Evolutionary conservation across 1,140 invertebrate species (phyloP).

Genomic region (Drosophila aff.): DNA sequence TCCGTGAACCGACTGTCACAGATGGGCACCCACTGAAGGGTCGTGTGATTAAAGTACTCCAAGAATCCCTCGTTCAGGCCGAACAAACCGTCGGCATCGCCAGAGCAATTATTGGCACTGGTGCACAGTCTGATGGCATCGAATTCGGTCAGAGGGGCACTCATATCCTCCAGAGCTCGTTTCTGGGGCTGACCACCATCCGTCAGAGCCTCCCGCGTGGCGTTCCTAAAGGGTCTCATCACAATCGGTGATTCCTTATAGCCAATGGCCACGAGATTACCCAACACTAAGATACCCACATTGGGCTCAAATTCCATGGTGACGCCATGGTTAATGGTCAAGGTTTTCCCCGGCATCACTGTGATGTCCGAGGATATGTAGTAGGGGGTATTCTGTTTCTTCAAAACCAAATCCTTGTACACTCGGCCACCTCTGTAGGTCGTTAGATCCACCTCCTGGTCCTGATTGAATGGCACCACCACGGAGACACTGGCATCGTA

Average conservation of each 20-base stretch:
- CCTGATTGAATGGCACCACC: constrained; percentile 86
- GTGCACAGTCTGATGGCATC: constrained; percentile 91
- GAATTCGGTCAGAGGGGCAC: constrained; percentile 79
- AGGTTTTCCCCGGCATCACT: constrained; percentile 95
- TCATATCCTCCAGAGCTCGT: constrained; percentile 81
- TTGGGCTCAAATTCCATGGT: constrained; percentile 97
- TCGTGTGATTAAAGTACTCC: constrained; percentile 97
- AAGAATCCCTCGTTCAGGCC: constrained; percentile 92
- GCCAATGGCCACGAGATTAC: constrained; percentile 94
- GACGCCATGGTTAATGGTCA: constrained; percentile 96
- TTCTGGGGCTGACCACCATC: constrained; percentile 84
- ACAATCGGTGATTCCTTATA: constrained; percentile 91
- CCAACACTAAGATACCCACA: constrained; percentile 98
- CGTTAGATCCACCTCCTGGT: constrained; percentile 72
- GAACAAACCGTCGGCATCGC: constrained; percentile 85
- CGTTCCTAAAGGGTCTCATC: constrained; percentile 90
- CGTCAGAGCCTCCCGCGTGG: constrained; percentile 49
- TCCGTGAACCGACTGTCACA: constrained; percentile 98
- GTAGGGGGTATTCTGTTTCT: constrained; percentile 90
- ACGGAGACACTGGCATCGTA: constrained; percentile 92
- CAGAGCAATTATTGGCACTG: constrained; percentile 88
- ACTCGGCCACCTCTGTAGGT: constrained; percentile 94
- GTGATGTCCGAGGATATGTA: constrained; percentile 96
- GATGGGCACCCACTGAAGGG: constrained; percentile 97
- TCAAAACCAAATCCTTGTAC: constrained; percentile 89